A percentile compares a stretch with the other conserved stretches of the same genome.
phyloP scores from a whole-genome alignment of 2,113 vertebrate species.

The Prunella fulvescens region DNA sequence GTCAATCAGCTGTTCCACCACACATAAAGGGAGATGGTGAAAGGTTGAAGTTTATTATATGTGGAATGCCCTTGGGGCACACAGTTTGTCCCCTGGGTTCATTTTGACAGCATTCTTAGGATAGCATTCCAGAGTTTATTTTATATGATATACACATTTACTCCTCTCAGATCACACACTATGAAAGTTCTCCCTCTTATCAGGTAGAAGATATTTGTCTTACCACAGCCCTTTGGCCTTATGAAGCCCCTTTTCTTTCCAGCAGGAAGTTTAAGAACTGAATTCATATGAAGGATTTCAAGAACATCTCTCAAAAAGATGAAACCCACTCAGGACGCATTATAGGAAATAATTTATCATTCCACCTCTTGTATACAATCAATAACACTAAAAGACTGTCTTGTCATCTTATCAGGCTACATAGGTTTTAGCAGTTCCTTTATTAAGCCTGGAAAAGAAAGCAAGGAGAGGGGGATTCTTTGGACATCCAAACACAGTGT shows the following conservation, averaged over 20 bases:
- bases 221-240: background rate
- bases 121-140: conserved; percentile 5
- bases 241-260: conserved; percentile 33
- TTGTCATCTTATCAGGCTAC: conserved; percentile 74
- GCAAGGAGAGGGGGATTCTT: conserved; percentile 56
- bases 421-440: conserved; percentile 74
- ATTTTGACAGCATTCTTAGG: background rate
- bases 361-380: conserved; percentile 73
- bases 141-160: background rate
- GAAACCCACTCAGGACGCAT: background rate
- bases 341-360: conserved; percentile 67
- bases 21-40: background rate
- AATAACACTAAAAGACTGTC: conserved; percentile 75
- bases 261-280: conserved; percentile 28
- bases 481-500: conserved; percentile 77
- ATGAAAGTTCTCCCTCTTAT: background rate
- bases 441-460: conserved; percentile 73
- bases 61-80: background rate
- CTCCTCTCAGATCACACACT: background rate
- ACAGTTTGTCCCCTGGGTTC: background rate
- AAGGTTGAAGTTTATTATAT: background rate
- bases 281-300: conserved; percentile 5
- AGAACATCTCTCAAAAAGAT: conserved; percentile 36
- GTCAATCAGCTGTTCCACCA: background rate
- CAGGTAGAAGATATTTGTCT: background rate